phyloP scores from a whole-genome alignment of 2,797 vertebrate genomes.

The Leuciscus waleckii region DNA sequence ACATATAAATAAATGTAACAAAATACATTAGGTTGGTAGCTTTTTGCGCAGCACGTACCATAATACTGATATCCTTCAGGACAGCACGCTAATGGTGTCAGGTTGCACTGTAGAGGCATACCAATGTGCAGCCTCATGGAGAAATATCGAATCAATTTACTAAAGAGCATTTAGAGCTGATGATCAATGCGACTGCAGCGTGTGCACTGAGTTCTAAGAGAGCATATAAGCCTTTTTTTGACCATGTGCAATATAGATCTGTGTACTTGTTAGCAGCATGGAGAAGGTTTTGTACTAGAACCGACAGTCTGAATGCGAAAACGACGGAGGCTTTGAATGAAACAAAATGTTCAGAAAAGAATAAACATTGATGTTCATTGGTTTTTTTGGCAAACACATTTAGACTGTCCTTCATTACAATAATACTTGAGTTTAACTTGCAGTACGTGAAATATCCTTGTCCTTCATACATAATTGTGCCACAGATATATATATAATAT shows the following conservation, averaged over 20 bases:
- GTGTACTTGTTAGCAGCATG: background rate
- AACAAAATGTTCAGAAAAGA: conserved; percentile 5
- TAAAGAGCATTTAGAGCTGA: conserved; percentile 42
- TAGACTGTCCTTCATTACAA: conserved; percentile 16
- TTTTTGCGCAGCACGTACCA: conserved; percentile 14
- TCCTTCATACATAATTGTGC: background rate
- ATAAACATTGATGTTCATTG: background rate
- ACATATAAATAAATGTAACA: conserved; percentile 61
- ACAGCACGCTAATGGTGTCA: conserved; percentile 13
- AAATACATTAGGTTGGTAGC: conserved; percentile 40
- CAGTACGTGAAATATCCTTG: background rate
- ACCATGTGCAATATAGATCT: conserved; percentile 5
- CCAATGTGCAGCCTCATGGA: conserved; percentile 4
- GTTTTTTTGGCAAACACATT: conserved; percentile 39
- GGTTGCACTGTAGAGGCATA: conserved; percentile 30
- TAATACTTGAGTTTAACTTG: conserved; percentile 7
- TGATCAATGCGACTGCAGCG: conserved; percentile 17
- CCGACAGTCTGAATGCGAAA: background rate
- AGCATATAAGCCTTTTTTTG: conserved; percentile 23
- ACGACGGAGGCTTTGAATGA: background rate
- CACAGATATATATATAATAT: conserved; percentile 9
- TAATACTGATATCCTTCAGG: conserved; percentile 51
- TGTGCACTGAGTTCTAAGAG: background rate
- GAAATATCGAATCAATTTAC: conserved; percentile 46
- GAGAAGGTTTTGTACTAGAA: background rate